Evolutionary conservation across 2,113 vertebrate genomes (phyloP).

Genomic region (Beaufortia kweichowensis): DNA sequence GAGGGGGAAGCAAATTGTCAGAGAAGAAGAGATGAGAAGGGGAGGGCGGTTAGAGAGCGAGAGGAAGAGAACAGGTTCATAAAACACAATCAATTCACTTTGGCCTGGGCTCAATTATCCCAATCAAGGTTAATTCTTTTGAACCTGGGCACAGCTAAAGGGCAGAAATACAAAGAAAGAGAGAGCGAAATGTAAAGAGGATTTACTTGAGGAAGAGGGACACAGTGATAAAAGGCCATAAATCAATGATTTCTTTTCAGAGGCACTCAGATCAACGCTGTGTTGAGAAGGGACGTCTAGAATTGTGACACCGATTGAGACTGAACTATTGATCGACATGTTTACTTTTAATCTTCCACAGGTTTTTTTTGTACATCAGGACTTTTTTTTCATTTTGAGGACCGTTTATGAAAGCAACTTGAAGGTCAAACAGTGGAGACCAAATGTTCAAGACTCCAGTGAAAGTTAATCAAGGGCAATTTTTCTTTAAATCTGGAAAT

Average conservation of each 20-base stretch:
- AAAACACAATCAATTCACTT: conserved; percentile 72
- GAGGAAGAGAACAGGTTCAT: conserved; percentile 74
- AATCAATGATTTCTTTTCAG: conserved; percentile 57
- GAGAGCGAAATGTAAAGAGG: conserved; percentile 41
- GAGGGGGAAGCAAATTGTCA: conserved; percentile 48
- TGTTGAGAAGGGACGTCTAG: conserved; percentile 3
- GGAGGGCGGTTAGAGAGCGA: conserved; percentile 20
- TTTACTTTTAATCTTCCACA: conserved; percentile 7
- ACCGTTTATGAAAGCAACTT: neutral
- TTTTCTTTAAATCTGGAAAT: no score
- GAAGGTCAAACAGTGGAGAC: no score
- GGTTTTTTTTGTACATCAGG: neutral
- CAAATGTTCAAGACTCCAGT: no score
- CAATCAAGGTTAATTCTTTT: conserved; percentile 62
- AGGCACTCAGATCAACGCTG: conserved; percentile 31
- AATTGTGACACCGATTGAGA: conserved; percentile 32
- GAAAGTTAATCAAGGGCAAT: neutral
- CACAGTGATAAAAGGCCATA: conserved; percentile 49
- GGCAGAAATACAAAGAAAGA: conserved; percentile 50
- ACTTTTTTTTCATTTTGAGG: neutral
- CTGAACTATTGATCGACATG: conserved; percentile 40
- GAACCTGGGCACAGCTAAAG: conserved; percentile 55
- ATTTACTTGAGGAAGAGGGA: conserved; percentile 44
- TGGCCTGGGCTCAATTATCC: conserved; percentile 60
- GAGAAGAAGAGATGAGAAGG: conserved; percentile 39